Base-by-base conservation (phyloP, 2,888 invertebrate species). In the Plebejus anna region DNA sequence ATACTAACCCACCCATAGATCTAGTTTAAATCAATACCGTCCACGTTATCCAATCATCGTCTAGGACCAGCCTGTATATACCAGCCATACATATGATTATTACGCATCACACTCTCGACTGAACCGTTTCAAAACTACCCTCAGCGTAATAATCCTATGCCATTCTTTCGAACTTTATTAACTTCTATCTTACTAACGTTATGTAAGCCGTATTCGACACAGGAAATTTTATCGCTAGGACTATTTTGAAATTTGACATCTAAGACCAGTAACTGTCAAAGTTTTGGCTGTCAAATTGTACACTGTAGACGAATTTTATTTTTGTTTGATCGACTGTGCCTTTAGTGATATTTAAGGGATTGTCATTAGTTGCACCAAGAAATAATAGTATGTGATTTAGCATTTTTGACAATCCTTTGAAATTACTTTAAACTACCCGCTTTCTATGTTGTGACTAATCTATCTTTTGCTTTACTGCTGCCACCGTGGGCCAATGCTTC, bases 1-100 rank as follows among this genome's bases (percentile, higher is more conserved):
- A 96, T 98, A 98, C 96, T 98, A 97, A 97, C 94, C 79, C 73
- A 84, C 86, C 90, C 87, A 86, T 81, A 85, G 87, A 87, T 85
- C 84, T 92, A 91, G 90, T 86, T 83, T 91, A 90, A 91, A 87
- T 86, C 85, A 86, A 85, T 80, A 89, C 86, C 88, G 87, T 88
- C 88, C 88, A 83, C 79, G 82, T 81, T 84, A 82, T 82, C 84
- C 86, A 85, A 75, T 75, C 66, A 75, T 75, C 77, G 59, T 28
- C 70, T 78, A 57, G 75, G 70, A 70, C 75, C 47, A 59, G 55
- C 73, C 72, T 73, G 73, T 73, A 73, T 55, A 73, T 73, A 73
- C 28, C 73, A 55, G 16, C 28, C 71, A 32, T 36, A 1, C 73
- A 72, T 13, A 32, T 13, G 13, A 32, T 73, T 55, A 13, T 73